Base-by-base conservation (phyloP, 2,797 vertebrate genomes). In the Adelosebastes latens region DNA sequence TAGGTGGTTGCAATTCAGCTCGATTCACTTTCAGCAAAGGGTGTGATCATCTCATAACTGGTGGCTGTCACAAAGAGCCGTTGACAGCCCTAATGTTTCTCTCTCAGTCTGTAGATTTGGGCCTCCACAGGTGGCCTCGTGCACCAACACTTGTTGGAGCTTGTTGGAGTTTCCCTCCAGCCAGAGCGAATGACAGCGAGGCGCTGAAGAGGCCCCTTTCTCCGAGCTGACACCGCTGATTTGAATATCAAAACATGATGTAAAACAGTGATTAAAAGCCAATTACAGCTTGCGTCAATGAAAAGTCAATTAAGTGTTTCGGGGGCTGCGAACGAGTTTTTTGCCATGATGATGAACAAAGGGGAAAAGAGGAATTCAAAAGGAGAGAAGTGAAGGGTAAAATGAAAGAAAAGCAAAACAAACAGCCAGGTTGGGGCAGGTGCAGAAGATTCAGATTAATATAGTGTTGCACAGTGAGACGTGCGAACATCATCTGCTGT, bases 171-270 rank as follows among this genome's bases (percentile, higher is more conserved):
- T 88, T 42, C 49, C 71, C 34, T 75, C 60, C 63, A 61, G 66
- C 67, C 25, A 18, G 27, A 4, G 56, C 63, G 72, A 94, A 83
- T 82, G 87, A 88, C 90, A 87, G 86, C 29, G 11, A 55, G 49
- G 77, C 72, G 2, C 56, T 74, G 81, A 88, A 84, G 84, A 91
- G 84, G 32, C 62, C 62, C 61, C 84, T 73, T 85, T 90, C 87
- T 87, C 79, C 36, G 82, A 77, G 87, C 86, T 85, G 93, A 92
- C 92, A 80, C 78, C 55, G 55, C 89, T 82, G 82, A 94, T 96
- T 94, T 94, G 84, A 95, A 95, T 95, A 95, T 95, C 91, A 95
- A 95, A 95, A 96, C 94, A 92, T 66, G 89, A 93, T 90, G 91
- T 87, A 94, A 95, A 95, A 92, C 81, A 69, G 89, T 94, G 93